These are phyloP conservation scores for Eupithecia pulchellata DNA, from an alignment of 2,888 invertebrate species.

Conservation along the genomic window DNA sequence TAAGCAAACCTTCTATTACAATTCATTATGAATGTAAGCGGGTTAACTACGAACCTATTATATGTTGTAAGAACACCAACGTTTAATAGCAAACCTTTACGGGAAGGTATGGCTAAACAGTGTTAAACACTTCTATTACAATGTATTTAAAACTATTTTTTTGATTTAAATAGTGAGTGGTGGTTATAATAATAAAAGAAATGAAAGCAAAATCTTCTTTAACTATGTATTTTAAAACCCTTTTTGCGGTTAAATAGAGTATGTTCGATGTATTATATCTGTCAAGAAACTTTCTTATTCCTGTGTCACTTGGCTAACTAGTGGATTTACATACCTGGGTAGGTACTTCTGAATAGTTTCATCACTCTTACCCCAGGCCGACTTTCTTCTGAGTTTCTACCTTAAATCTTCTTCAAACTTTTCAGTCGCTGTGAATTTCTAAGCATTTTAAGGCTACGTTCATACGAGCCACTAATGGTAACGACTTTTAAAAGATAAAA, in stretches of 20 bases:
- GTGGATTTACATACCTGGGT: neutral
- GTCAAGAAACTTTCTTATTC: neutral
- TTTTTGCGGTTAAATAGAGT: neutral
- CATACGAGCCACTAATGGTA: neutral
- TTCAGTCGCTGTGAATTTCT: constrained; percentile 47
- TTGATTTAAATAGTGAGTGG: too few relatives aligned
- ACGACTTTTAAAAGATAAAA: neutral
- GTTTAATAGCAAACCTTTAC: too few relatives aligned
- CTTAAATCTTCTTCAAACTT: constrained; percentile 49
- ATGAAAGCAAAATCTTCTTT: neutral
- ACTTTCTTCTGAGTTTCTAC: constrained; percentile 22
- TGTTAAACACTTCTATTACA: too few relatives aligned
- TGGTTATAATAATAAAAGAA: neutral
- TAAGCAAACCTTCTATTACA: too few relatives aligned
- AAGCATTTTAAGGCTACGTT: constrained; percentile 30
- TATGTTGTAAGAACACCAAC: too few relatives aligned
- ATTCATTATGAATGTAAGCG: too few relatives aligned
- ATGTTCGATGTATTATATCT: neutral
- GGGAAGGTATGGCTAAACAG: too few relatives aligned
- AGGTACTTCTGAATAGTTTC: neutral
- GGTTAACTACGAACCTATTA: too few relatives aligned
- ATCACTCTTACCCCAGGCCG: constrained; percentile 6
- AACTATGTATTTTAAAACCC: neutral
- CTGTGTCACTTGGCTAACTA: neutral
- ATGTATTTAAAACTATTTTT: too few relatives aligned